Base-by-base conservation (phyloP, 1,140 invertebrate genomes). In the Calephelis nemesis region DNA sequence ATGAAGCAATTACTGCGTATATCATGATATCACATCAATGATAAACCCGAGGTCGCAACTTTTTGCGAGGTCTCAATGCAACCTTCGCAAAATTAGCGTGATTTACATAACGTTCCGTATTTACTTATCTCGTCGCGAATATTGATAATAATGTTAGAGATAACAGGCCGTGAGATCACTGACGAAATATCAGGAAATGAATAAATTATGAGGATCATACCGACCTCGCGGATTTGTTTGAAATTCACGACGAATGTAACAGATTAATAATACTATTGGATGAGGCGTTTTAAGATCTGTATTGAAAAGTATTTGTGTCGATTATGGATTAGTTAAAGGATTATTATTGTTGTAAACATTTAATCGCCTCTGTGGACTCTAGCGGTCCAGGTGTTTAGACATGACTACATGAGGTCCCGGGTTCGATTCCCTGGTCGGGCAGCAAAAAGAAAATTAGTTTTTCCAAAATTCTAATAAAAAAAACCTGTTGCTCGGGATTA, bases 31-130 rank as follows among this genome's bases (percentile, higher is more conserved):
- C 85, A 77, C 76, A 68, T 49, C 84, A 75, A 75, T 81, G 86
- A 90, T 88, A 90, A 85, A 74, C 69, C 67, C 82, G 82, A 90
- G 87, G 87, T 80, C 85, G 79, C 64, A 77, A 75, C 42, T 79
- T 83, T 86, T 84, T 75, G 82, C 85, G 82, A 87, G 87, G 85
- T 87, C 81, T 82, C 64, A 47, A 52, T 63, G 73, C 76, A 79
- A 74, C 85, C 86, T 88, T 87, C 81, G 81, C 74, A 79, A 85
- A 90, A 88, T 90, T 90, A 84, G 81, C 87, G 74, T 80, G 71
- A 85, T 85, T 87, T 87, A 87, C 83, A 88, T 90, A 86, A 85
- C 77, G 74, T 79, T 75, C 75, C 69, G 68, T 88, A 83, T 87
- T 84, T 83, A 75, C 77, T 81, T 85, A 84, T 83, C 77, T 82